Evolutionary conservation across 2,888 invertebrate species (phyloP), one percentile per base, ranked within the genome.

Genomic region (Malachius bipustulatus): DNA sequence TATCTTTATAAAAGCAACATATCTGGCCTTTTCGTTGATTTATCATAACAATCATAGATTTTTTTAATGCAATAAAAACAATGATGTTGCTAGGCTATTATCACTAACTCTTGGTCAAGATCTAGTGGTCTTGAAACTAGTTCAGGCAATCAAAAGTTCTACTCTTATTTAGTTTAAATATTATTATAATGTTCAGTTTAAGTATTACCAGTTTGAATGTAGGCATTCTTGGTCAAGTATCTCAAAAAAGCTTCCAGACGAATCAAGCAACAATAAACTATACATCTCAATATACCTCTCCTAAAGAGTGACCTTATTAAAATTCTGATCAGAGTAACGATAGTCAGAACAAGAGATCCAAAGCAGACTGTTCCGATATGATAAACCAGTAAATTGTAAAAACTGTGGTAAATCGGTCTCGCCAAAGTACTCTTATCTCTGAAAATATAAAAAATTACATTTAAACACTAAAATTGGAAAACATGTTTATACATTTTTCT

Each of bases 351-450:
- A 9, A 37, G 26, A 11, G 37, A 37, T 8, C 37, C 37, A 4
- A 37, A 34, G 8, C 31, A 30, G 4, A 34, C 14, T 10, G 33
- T 32, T 4, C 37, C 37, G 2, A 37, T 10, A 28, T 37, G 37
- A 10, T 27, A 37, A 16, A 26, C 29, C 2, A 37, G 3, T 16
- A 34, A 10, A n/a, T 28, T 34, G 10, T 10, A 10, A 10, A 37
- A 16, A 16, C 37, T 37, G 27, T 34, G 24, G 14, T 16, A 15
- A 6, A 37, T 19, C 10, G 37, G 37, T 2, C 29, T 19, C 2
- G 28, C 37, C 16, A 37, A 27, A 19, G 31, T 28, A 8, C n/a
- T 37, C 16, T 37, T 37, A 26, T 37, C 37, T 15, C 37, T 33
- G 10, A 10, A 35, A 35, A 12, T 8, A n/a, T 19, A 34, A 33